phyloP scores from a whole-genome alignment of 2,888 invertebrate species.

The Odontocerum albicorne region DNA sequence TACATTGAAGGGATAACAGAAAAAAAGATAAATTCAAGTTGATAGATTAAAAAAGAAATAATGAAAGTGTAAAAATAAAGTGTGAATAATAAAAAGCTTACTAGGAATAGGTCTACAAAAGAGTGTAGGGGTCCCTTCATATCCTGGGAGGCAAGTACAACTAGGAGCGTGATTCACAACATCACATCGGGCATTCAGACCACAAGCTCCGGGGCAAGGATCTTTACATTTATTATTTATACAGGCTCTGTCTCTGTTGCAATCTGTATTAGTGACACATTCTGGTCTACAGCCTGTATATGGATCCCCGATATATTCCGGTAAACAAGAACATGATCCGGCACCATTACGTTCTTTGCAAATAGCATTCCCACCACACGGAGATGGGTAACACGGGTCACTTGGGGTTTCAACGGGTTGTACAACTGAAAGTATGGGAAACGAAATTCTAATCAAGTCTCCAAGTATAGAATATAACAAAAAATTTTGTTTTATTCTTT shows the following conservation, averaged over 20 bases:
- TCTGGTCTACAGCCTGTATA: slow-evolving; percentile 84
- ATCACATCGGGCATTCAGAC: slow-evolving; percentile 75
- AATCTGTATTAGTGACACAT: slow-evolving; percentile 83
- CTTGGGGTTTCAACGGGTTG: slow-evolving; percentile 65
- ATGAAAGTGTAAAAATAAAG: background rate
- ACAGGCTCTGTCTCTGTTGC: slow-evolving; percentile 74
- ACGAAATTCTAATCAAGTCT: background rate
- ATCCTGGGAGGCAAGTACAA: slow-evolving; percentile 77
- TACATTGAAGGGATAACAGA: background rate
- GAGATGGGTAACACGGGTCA: slow-evolving; percentile 82
- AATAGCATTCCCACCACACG: slow-evolving; percentile 82
- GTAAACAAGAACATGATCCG: slow-evolving; percentile 79
- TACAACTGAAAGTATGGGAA: slow-evolving; percentile 51
- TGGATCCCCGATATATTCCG: slow-evolving; percentile 85
- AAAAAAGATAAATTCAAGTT: slow-evolving; percentile 1
- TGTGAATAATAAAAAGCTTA: slow-evolving; percentile 23
- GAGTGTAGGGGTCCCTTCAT: slow-evolving; percentile 73
- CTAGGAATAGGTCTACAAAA: slow-evolving; percentile 48
- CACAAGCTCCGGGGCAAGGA: slow-evolving; percentile 83
- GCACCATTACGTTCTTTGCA: slow-evolving; percentile 83
- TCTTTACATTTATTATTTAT: slow-evolving; percentile 82
- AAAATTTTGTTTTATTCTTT: too few species aligned
- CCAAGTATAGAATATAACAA: background rate
- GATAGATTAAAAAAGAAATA: background rate
- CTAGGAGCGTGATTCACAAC: slow-evolving; percentile 82